Evolutionary conservation across 2,797 vertebrate species (phyloP), one percentile per base, ranked within the genome.

Genomic region (Danio kyathit): DNA sequence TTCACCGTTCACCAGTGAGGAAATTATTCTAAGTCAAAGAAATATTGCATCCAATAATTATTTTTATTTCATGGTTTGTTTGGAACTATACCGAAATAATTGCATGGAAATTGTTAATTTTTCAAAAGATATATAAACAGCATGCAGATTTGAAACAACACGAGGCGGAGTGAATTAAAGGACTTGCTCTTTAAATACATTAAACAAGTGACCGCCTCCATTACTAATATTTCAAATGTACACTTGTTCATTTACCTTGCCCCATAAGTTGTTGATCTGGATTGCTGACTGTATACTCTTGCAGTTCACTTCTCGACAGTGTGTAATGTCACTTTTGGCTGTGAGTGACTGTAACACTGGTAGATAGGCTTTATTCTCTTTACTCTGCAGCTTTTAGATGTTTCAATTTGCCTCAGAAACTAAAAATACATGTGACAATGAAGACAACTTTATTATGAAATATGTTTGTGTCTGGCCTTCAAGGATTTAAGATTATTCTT

Each of bases 401-500:
- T 91, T 89, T 86, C 91, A 91, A 88, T 86, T 85, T 93, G 29
- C 89, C 91, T 89, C 89, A 40, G 38, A 0, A 84, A 83, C 78
- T 86, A 86, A 82, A 84, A 84, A 80, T 87, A 88, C 74, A 83
- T 87, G 84, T 89, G 87, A 84, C 76, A 52, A 63, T 70, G 69
- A 76, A 40, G 6, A 74, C 38, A 78, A 59, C 38, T n/a, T n/a
- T 29, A 29, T 29, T 29, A 29, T 29, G 29, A 40, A 7, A 72
- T 19, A 75, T 13, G 54, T 86, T 87, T 83, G 84, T 92, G 90
- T 95, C 93, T 93, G 92, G 92, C 93, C 93, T 93, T 91, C 92
- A 93, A 95, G 90, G 95, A 95, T 94, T 94, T 93, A 93, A 94
- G 93, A 94, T 90, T 94, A 1, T 43, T 60, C 16, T 93, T 80